A percentile compares a stretch with the other conserved stretches of the same genome.
Conservation (phyloP, 2,888 invertebrate species). For the Sclerodermus sp. region DNA sequence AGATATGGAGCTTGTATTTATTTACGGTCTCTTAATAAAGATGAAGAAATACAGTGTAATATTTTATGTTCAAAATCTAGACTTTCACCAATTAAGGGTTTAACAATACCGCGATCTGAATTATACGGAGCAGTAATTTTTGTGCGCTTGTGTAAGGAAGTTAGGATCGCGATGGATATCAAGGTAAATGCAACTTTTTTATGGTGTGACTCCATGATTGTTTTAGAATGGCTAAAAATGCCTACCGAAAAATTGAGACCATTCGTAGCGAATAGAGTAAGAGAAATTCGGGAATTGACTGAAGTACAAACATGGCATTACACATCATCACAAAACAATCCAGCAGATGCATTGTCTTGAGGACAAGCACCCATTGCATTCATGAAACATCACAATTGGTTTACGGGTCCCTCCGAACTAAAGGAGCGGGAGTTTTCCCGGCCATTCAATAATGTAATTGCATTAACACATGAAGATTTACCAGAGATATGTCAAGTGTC, state of each 20-base stretch:
- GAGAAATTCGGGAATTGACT: neutral
- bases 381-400: neutral
- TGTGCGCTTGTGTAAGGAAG: too few species aligned
- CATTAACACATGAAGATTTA: neutral
- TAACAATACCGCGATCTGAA: too few species aligned
- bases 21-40: too few species aligned
- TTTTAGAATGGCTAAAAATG: neutral
- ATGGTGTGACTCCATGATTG: neutral
- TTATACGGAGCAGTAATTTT: too few species aligned
- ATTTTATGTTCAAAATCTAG: too few species aligned
- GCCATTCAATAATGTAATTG: neutral
- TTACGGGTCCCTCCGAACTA: neutral
- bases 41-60: too few species aligned
- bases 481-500: too few species aligned
- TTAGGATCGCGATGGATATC: too few species aligned
- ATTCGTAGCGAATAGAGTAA: neutral
- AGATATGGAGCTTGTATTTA: too few species aligned
- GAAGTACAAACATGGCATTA: neutral
- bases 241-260: neutral
- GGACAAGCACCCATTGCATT: neutral
- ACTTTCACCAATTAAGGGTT: too few species aligned
- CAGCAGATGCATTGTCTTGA: slow-evolving; percentile 2
- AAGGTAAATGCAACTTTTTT: neutral
- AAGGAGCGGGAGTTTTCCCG: neutral
- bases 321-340: neutral